Evolutionary conservation across 2,888 invertebrate species (phyloP), one percentile per base, ranked within the genome.

Genomic region (Ormyrus labotus): DNA sequence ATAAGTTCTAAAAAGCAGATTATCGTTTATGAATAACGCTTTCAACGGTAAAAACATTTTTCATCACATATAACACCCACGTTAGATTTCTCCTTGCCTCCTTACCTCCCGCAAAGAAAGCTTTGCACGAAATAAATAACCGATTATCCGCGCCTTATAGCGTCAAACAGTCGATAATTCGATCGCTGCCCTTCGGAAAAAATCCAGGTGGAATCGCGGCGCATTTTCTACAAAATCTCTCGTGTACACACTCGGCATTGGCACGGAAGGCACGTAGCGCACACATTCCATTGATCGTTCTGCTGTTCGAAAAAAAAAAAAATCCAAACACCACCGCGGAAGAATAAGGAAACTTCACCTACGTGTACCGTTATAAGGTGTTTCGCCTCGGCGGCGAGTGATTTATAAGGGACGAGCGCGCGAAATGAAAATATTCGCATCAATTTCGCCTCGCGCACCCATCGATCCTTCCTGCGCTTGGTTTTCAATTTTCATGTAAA

Each of bases 401-500:
- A 69, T 69, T 73, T 79, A 79, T 69, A 79, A 65, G 71, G 47
- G 47, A 72, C 65, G 55, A 7, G 51, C 53, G 61, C 61, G 67
- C 60, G 67, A 73, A 73, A 78, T 78, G 71, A 78, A 78, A 78
- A 78, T 73, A 78, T 73, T 73, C 71, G 53, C 80, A 75, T 80
- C 80, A 80, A 80, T 80, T 80, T 80, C 68, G 70, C 64, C 53
- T 51, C 60, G 13, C 34, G 45, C 34, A 11, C 51, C 34, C 67
- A 78, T 69, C 53, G 64, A 63, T 69, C 70, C 73, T 63, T 51
- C 34, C 34, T 34, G 34, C 34, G 34, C 34, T 2, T 48, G 48
- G 72, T 68, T 76, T 80, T 80, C 80, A 80, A 80, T 80, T 80
- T 80, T 74, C 79, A 74, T 80, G 79, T 74, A 80, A 80, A 80